These are phyloP conservation scores for Cantharis rustica DNA, from an alignment of 2,888 invertebrate genomes.

Conservation along the genomic window DNA sequence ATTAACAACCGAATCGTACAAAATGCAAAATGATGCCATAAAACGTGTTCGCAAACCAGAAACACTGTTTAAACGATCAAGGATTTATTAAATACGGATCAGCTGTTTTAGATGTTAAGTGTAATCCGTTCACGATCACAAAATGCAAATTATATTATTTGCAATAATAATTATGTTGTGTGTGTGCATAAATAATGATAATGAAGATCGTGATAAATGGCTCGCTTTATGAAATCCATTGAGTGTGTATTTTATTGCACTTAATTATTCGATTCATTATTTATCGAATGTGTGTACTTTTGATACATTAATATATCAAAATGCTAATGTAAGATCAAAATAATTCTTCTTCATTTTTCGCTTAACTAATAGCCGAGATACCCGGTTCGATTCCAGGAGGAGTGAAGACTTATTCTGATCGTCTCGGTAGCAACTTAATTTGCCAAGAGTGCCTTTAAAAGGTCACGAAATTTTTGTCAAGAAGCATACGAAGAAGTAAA, in stretches of 20 bases:
- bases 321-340: neutral
- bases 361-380: no score
- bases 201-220: conserved; percentile 12
- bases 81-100: conserved; percentile 42
- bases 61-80: conserved; percentile 39
- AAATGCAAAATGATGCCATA: conserved; percentile 22
- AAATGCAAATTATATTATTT: conserved; percentile 18
- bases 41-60: conserved; percentile 28
- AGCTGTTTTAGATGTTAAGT: conserved; percentile 42
- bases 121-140: conserved; percentile 42
- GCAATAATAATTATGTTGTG: conserved; percentile 6
- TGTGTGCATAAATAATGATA: conserved; percentile 14
- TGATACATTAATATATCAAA: neutral
- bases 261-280: neutral
- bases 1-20: conserved; percentile 17
- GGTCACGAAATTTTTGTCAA: no score
- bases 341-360: neutral
- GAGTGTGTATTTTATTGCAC: neutral
- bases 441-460: no score
- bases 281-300: neutral
- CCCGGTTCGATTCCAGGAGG: no score
- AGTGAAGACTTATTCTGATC: no score
- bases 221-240: neutral
- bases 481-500: no score
- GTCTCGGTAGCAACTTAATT: no score